A percentile compares a stretch with the other conserved stretches of the same genome.
phyloP scores from a whole-genome alignment of 2,888 invertebrate species.

The Lydus trimaculatus region DNA sequence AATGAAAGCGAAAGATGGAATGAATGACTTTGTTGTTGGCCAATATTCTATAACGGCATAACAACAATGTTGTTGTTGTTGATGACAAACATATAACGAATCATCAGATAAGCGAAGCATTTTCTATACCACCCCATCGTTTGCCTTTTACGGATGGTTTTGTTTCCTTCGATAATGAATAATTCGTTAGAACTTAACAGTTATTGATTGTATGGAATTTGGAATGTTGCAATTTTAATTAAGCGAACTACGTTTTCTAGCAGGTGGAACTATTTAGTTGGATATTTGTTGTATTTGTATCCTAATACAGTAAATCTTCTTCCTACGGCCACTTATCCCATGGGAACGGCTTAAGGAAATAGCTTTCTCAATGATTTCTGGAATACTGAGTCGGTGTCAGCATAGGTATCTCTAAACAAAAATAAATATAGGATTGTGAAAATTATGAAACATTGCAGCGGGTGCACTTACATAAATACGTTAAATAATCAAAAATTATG shows the following conservation, averaged over 20 bases:
- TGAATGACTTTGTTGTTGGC: slow-evolving; percentile 18
- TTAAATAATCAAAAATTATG: too few species aligned
- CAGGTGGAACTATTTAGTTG: not conserved
- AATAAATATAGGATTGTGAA: too few species aligned
- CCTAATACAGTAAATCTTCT: not conserved
- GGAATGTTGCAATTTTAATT: not conserved
- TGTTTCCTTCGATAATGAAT: not conserved
- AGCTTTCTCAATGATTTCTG: not conserved
- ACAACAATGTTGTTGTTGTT: too few species aligned
- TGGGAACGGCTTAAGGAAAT: too few species aligned
- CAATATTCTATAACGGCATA: not conserved
- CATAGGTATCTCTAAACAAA: too few species aligned
- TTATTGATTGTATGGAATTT: not conserved
- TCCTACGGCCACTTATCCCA: not conserved
- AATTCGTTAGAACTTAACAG: not conserved
- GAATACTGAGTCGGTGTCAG: not conserved
- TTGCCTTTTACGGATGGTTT: not conserved
- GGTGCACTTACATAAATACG: too few species aligned
- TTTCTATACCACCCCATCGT: not conserved
- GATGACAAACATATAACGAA: too few species aligned
- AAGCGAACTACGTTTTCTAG: not conserved
- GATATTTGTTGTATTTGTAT: not conserved
- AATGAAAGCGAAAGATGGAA: slow-evolving; percentile 26
- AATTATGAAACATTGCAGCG: too few species aligned
- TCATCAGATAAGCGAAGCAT: not conserved